Evolutionary conservation across 2,888 invertebrate species (phyloP), one percentile per base, ranked within the genome.

Genomic region (Sinotaia quadrata): DNA sequence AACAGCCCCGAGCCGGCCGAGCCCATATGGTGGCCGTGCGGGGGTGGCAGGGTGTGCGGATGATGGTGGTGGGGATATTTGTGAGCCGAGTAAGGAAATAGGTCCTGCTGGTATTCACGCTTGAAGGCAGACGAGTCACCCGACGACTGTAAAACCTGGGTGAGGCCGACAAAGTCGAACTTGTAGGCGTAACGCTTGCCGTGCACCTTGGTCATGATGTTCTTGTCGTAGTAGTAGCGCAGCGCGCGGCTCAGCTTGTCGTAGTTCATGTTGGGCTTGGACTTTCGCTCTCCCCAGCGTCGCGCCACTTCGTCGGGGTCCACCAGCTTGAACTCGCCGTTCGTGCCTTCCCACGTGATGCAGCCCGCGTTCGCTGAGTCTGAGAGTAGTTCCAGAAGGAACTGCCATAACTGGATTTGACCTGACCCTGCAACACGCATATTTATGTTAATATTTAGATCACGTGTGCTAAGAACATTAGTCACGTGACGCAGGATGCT

Each of bases 361-460:
- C 94, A 96, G 84, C 94, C 94, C 2, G 96, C 92, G 87, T 97
- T 96, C 33, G 81, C 68, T 84, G 94, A 93, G 90, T 96, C 95
- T 78, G 94, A 93, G 88, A 98, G 93, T 87, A 97, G 93, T 90
- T 98, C 98, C 86, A 98, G 91, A 81, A 98, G 92, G 91, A 98
- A 98, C 91, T 98, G 98, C 98, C 98, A 98, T 89, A 98, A 92
- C 91, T 98, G 98, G 90, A 98, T 97, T 91, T 98, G 98, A 47
- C 98, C 98, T 66, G 86, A 85, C 36, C 88, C 88, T 88, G 78
- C 2, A 18, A 47, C 18, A 47, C 4, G 7, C 47, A 24, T n/a
- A n/a, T n/a, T n/a, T n/a, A n/a, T n/a, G n/a, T n/a, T n/a, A n/a
- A n/a, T n/a, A n/a, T n/a, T n/a, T n/a, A n/a, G n/a, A n/a, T n/a